Evolutionary conservation across 2,797 vertebrate genomes (phyloP), one percentile per base, ranked within the genome.

Genomic region (Darevskia mixta): DNA sequence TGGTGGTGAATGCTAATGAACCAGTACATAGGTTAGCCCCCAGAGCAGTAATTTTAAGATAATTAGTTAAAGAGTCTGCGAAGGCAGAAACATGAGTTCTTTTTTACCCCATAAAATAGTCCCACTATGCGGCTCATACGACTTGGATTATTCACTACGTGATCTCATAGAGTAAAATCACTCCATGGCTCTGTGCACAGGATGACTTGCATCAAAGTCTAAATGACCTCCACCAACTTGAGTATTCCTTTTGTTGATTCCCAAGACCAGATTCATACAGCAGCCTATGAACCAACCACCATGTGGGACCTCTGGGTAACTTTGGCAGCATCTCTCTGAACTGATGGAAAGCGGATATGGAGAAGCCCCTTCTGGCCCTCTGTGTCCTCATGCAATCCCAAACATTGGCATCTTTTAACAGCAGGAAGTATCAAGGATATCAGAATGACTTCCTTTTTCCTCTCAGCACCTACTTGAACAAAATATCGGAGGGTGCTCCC

Each of bases 41-140:
- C 77, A 32, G 85, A 81, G 83, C 69, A 86, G 38, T 86, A 92
- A 92, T 90, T 95, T 91, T 88, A 90, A 91, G 86, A 78, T 92
- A 92, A 86, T 92, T 92, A 61, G 61, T 94, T 23, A 83, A 91
- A 89, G 82, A 89, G 75, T n/a, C 35, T 29, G 55, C 79, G 8
- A 58, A 83, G 86, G 58, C 43, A 77, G 43, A 91, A 88, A 79
- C 72, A n/a, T 25, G 71, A 78, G 71, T 55, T 82, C 91, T 8
- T 55, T 81, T 91, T 8, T 10, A 85, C 23, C 85, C 20, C 61
- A 1, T 78, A 23, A 81, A 89, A 83, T 10, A 25, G 29, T 18
- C 67, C 67, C 72, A 8, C 11, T 35, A 49, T 1, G 0, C 43
- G 84, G 13, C 71, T 85, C 0, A 0, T 84, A 49, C 15, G 1